Conservation (phyloP, 2,888 invertebrate species). For the Pristionchus entomophagus region DNA sequence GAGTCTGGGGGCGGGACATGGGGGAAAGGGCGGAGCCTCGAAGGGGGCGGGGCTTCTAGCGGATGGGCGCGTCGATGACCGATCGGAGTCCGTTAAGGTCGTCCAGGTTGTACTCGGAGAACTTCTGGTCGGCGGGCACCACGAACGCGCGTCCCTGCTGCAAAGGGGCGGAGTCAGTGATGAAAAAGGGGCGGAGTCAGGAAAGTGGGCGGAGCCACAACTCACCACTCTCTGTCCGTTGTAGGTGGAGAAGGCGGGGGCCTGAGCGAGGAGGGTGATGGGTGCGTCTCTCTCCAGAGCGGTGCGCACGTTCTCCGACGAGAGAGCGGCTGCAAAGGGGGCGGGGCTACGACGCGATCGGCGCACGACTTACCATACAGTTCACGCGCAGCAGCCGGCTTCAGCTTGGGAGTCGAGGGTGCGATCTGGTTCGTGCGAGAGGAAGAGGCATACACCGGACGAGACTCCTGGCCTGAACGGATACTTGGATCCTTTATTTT, state of each 20-base stretch:
- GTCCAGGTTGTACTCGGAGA: conserved; percentile 11
- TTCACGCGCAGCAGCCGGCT: not conserved
- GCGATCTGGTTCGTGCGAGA: conserved; percentile 12
- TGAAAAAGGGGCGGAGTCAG: not conserved
- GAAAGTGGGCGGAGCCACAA: not conserved
- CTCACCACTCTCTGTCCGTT: conserved; percentile 40
- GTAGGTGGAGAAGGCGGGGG: conserved; percentile 13
- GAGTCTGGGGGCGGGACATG: conserved; percentile 23
- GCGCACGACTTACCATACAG: not conserved
- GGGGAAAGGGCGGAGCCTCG: no score
- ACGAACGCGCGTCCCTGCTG: conserved; percentile 7
- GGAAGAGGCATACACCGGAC: not conserved
- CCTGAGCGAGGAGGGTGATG: not conserved
- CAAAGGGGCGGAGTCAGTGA: not conserved
- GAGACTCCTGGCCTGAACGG: conserved; percentile 1
- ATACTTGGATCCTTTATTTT: no score
- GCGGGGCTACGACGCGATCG: not conserved
- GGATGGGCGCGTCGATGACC: not conserved
- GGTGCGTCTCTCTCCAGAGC: conserved; percentile 22
- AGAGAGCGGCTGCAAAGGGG: not conserved
- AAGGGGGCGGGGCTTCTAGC: conserved; percentile 6
- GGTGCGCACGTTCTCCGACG: not conserved
- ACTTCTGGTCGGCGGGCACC: conserved; percentile 14
- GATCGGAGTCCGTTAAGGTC: conserved; percentile 12
- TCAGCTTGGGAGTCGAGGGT: not conserved